Conservation (phyloP, 1,140 invertebrate species). For the Cepaea nemoralis region DNA sequence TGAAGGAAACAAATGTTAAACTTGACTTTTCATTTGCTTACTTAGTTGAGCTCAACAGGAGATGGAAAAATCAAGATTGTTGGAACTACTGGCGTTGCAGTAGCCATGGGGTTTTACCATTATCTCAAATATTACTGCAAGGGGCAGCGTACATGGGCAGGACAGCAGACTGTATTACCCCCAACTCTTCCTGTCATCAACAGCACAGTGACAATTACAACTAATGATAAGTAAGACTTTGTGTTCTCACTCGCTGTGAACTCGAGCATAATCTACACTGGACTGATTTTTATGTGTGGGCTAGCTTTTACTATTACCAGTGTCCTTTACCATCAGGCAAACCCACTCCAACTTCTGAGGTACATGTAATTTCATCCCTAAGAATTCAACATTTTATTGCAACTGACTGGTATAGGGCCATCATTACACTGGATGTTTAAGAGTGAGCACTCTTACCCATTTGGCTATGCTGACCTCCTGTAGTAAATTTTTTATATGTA, state of each 20-base stretch:
- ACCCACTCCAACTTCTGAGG: too few species aligned
- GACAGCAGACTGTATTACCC: slow-evolving; percentile 74
- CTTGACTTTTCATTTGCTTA: background rate
- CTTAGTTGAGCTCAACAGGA: slow-evolving; percentile 20
- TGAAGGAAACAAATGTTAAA: background rate
- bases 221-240: slow-evolving; percentile 69
- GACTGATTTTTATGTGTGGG: too few species aligned
- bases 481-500: too few species aligned
- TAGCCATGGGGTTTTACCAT: slow-evolving; percentile 87
- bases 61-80: slow-evolving; percentile 71
- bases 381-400: too few species aligned
- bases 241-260: background rate
- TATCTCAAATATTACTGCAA: slow-evolving; percentile 88
- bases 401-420: too few species aligned
- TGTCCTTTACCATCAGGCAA: too few species aligned
- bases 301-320: too few species aligned
- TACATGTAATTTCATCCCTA: too few species aligned
- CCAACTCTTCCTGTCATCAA: slow-evolving; percentile 60
- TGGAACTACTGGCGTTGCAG: slow-evolving; percentile 85
- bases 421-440: too few species aligned
- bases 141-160: slow-evolving; percentile 89
- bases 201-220: slow-evolving; percentile 56
- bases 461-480: too few species aligned
- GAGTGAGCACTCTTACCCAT: too few species aligned
- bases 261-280: too few species aligned